phyloP scores from a whole-genome alignment of 2,797 vertebrate genomes.

The Myioborus melanocephalus region DNA sequence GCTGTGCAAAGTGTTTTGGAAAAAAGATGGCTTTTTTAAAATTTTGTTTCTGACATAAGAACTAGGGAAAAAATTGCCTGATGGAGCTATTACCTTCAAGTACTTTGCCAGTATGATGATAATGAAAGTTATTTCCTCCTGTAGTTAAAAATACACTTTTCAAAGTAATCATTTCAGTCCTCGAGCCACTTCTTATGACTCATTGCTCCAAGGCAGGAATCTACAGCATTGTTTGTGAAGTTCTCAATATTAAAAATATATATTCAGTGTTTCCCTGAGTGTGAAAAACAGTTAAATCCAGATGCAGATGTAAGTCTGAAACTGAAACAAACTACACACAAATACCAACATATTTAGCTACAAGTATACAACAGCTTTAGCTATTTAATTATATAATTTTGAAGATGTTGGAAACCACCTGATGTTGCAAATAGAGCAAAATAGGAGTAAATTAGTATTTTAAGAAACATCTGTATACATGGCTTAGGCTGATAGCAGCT shows the following conservation, averaged over 20 bases:
- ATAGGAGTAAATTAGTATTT: background rate
- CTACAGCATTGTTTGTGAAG: constrained; percentile 4
- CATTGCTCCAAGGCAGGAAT: constrained; percentile 10
- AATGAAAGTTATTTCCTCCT: constrained; percentile 68
- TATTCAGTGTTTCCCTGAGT: background rate
- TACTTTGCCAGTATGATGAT: constrained; percentile 57
- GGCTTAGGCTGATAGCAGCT: background rate
- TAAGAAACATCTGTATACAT: background rate
- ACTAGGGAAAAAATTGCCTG: constrained; percentile 29
- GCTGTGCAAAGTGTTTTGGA: constrained; percentile 8
- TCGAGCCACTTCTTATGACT: constrained; percentile 50
- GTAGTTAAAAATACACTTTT: constrained; percentile 65
- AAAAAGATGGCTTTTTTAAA: background rate
- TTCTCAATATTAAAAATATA: constrained; percentile 18
- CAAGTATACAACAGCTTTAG: background rate
- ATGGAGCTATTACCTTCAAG: constrained; percentile 57
- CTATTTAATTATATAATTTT: background rate
- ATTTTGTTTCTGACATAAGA: constrained; percentile 6
- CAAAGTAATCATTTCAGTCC: constrained; percentile 50
- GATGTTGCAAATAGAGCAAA: background rate
- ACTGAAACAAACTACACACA: background rate
- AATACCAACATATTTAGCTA: background rate
- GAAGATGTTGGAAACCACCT: background rate
- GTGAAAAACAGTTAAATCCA: background rate
- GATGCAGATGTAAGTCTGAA: background rate